phyloP scores from a whole-genome alignment of 2,888 invertebrate species.

The Heliconius hortense region DNA sequence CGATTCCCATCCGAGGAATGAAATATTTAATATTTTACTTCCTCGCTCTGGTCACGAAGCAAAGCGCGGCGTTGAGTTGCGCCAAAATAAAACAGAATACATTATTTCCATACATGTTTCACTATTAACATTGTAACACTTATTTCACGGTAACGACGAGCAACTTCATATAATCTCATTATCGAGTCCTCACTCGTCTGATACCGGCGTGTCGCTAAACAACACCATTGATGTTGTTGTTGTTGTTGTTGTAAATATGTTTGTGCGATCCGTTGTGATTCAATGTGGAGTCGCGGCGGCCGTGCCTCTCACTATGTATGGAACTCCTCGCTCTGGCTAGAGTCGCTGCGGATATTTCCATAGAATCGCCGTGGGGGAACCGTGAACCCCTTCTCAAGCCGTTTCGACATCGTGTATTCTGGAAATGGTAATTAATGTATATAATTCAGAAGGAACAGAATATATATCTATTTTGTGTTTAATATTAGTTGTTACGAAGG shows the following conservation, averaged over 20 bases:
- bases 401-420: slow-evolving; percentile 64
- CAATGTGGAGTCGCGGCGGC: slow-evolving; percentile 60
- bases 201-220: slow-evolving; percentile 30
- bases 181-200: slow-evolving; percentile 11
- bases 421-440: slow-evolving; percentile 40
- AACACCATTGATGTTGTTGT: slow-evolving; percentile 65
- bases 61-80: no score
- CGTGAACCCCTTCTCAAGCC: slow-evolving; percentile 67
- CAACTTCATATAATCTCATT: slow-evolving; percentile 4
- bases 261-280: slow-evolving; percentile 64
- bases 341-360: slow-evolving; percentile 76
- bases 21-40: no score
- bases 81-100: background rate
- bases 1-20: no score
- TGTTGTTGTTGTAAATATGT: slow-evolving; percentile 67
- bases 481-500: background rate
- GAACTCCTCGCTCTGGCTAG: slow-evolving; percentile 68
- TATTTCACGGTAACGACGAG: slow-evolving; percentile 12
- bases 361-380: slow-evolving; percentile 74
- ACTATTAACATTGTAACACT: slow-evolving; percentile 10
- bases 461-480: background rate
- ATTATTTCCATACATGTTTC: slow-evolving; percentile 21
- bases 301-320: slow-evolving; percentile 57
- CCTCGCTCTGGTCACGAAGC: no score
- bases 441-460: background rate